phyloP scores from a whole-genome alignment of 2,113 vertebrate genomes.

The Redunca redunca region DNA sequence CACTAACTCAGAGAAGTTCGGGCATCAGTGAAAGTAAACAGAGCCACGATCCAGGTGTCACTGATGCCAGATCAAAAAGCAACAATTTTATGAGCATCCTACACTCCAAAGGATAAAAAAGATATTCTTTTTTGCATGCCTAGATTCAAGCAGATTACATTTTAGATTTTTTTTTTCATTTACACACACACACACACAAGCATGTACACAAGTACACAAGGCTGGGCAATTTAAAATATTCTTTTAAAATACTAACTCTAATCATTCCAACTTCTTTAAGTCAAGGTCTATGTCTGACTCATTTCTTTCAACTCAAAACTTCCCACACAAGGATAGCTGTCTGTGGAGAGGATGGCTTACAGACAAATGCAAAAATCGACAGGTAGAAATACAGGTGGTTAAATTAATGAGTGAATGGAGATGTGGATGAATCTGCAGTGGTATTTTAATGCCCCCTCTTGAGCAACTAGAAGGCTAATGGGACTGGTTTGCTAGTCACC shows the following conservation, averaged over 20 bases:
- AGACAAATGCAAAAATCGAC: accelerated
- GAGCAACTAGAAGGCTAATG: neutral
- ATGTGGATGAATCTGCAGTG: neutral
- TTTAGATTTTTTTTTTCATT: neutral
- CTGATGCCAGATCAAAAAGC: neutral
- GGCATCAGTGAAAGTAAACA: neutral
- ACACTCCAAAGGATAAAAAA: neutral
- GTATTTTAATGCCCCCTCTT: neutral
- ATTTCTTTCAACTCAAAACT: neutral
- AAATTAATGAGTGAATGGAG: neutral
- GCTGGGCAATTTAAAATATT: neutral
- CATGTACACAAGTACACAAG: neutral
- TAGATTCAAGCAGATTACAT: neutral
- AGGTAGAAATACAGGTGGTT: neutral
- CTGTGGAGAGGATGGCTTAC: neutral
- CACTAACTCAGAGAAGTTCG: neutral
- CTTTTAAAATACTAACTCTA: neutral
- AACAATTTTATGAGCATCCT: conserved; percentile 7
- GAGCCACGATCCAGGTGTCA: neutral
- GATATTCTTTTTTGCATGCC: neutral
- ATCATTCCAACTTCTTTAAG: neutral
- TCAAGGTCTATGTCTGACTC: neutral
- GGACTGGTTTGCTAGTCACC: neutral
- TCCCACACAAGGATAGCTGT: neutral
- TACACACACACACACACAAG: neutral